These are phyloP conservation scores for Lindbergichthys nudifrons DNA, from an alignment of 2,797 vertebrate species.

Conservation along the genomic window DNA sequence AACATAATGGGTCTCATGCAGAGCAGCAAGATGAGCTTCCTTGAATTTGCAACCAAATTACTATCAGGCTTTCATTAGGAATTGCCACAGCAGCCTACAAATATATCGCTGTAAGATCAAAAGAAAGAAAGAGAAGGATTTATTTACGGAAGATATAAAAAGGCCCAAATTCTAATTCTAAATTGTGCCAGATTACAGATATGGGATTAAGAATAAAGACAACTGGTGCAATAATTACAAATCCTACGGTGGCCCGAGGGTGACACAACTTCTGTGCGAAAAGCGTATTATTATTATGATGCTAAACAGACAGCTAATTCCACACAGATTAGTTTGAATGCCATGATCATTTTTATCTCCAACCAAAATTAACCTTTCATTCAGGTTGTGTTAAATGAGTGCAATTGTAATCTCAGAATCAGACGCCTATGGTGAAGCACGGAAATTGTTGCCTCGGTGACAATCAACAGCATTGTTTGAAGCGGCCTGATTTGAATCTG, in stretches of 20 bases:
- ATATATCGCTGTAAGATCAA: background rate
- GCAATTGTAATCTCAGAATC: conserved; percentile 62
- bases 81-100: conserved; percentile 23
- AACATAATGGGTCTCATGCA: conserved; percentile 45
- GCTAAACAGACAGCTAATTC: conserved; percentile 40
- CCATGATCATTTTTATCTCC: conserved; percentile 46
- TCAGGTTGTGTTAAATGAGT: conserved; percentile 58
- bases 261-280: conserved; percentile 27
- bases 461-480: conserved; percentile 56
- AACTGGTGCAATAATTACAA: conserved; percentile 46
- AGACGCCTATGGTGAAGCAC: conserved; percentile 39
- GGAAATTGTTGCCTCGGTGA: conserved; percentile 39
- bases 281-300: conserved; percentile 49
- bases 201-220: conserved; percentile 34
- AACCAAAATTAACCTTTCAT: conserved; percentile 71
- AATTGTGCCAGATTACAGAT: too few relatives aligned
- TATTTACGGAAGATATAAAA: conserved; percentile 1
- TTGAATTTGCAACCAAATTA: conserved; percentile 46
- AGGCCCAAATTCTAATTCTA: background rate
- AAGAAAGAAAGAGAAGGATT: background rate
- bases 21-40: conserved; percentile 41
- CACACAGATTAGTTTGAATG: conserved; percentile 53
- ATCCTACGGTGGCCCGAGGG: conserved; percentile 16
- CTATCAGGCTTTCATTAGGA: conserved; percentile 34
- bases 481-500: conserved; percentile 30